Evolutionary conservation across 1,140 invertebrate genomes (phyloP).

Genomic region (Bombus picipes): DNA sequence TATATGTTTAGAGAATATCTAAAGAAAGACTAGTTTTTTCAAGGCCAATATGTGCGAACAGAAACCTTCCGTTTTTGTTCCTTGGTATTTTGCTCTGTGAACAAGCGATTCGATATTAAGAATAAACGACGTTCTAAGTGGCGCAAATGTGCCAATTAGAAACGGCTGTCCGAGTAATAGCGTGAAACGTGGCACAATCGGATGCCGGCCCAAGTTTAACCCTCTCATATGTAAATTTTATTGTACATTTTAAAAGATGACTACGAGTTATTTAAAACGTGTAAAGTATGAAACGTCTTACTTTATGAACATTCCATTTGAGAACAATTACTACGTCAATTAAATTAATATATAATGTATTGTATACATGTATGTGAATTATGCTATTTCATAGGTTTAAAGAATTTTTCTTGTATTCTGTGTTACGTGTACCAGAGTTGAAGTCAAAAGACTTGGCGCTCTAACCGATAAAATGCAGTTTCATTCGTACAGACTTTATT

Average conservation of each 20-base stretch:
- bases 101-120: constrained; percentile 17
- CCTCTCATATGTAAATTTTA: constrained; percentile 62
- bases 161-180: constrained; percentile 38
- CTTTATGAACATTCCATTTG: constrained; percentile 48
- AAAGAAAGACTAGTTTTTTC: constrained; percentile 51
- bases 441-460: background rate
- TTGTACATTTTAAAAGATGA: constrained; percentile 38
- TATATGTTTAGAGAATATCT: constrained; percentile 41
- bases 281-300: constrained; percentile 20
- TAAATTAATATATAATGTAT: constrained; percentile 42
- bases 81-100: constrained; percentile 33
- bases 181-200: constrained; percentile 24
- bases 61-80: constrained; percentile 39
- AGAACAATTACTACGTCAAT: constrained; percentile 43
- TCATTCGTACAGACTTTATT: constrained; percentile 16
- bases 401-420: constrained; percentile 1
- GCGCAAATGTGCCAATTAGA: constrained; percentile 35
- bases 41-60: constrained; percentile 48
- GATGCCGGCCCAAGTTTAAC: constrained; percentile 43
- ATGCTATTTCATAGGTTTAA: constrained; percentile 32
- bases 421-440: background rate
- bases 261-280: constrained; percentile 30
- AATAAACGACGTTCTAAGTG: background rate
- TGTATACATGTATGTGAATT: constrained; percentile 28
- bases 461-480: background rate